These are phyloP conservation scores for Amblyraja radiata DNA, from an alignment of 2,797 vertebrate genomes.

Conservation along the genomic window DNA sequence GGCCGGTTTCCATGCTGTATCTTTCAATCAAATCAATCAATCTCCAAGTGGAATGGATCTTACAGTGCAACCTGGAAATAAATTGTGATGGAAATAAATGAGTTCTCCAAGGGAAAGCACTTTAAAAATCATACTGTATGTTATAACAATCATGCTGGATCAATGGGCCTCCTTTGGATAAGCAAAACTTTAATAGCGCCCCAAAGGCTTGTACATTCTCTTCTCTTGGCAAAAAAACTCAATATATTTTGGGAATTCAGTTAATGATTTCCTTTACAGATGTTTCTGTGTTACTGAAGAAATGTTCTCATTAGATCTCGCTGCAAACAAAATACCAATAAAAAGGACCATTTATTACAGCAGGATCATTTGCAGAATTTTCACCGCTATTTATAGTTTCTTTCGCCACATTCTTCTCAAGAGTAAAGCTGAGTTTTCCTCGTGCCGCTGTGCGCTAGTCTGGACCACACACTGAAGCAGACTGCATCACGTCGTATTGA, in stretches of 20 bases:
- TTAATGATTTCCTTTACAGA: slow-evolving; percentile 38
- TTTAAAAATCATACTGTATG: slow-evolving; percentile 27
- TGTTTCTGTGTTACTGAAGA: slow-evolving; percentile 35
- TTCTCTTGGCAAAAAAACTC: slow-evolving; percentile 36
- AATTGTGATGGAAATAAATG: slow-evolving; percentile 21
- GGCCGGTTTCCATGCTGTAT: too few species aligned
- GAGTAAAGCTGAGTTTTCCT: neutral
- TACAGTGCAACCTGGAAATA: neutral
- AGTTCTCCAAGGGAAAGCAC: neutral
- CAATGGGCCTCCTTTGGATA: slow-evolving; percentile 35
- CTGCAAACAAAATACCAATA: slow-evolving; percentile 32
- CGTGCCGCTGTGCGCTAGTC: too few species aligned
- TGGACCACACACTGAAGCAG: slow-evolving; percentile 17
- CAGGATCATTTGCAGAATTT: slow-evolving; percentile 10
- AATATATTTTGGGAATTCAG: slow-evolving; percentile 35
- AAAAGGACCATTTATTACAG: slow-evolving; percentile 27
- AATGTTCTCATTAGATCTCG: slow-evolving; percentile 37
- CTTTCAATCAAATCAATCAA: too few species aligned
- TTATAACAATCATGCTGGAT: slow-evolving; percentile 34
- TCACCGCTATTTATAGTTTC: slow-evolving; percentile 14
- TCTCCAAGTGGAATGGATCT: neutral
- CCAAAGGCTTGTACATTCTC: slow-evolving; percentile 35
- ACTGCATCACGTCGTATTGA: neutral
- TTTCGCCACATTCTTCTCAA: neutral
- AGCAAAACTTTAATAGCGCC: slow-evolving; percentile 35